Base-by-base conservation (phyloP, 2,797 vertebrate genomes). In the Pipistrellus pipistrellus region DNA sequence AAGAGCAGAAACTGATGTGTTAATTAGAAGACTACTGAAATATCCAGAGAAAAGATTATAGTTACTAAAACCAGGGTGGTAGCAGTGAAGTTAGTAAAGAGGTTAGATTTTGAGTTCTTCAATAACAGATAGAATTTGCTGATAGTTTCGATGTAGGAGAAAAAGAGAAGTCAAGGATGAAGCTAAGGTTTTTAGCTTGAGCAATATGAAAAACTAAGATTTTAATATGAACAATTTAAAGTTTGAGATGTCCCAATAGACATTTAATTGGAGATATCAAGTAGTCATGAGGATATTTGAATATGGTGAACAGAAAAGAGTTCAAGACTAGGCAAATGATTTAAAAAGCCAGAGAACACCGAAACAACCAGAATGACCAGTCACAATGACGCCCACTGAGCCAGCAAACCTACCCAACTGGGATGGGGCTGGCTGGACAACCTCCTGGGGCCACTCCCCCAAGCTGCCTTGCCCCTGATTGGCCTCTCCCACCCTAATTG, bases 221-320 rank as follows among this genome's bases (percentile, higher is more conserved):
- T 85, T 83, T 46, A 71, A 44, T 83, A 83, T 83, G 12, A 41
- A 84, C 83, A 95, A 89, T 38, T 18, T 46, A 14, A 82, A 81
- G 72, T 76, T 66, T 95, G 90, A 90, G 32, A 92, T 85, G 3
- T 13, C 15, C 68, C 78, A 88, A 82, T 2, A 90, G 38, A 93
- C 21, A 92, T 48, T 3, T 59, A 55, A 25, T 57, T 18, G 55
- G 57, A 91, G 15, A 66, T 38, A 90, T 71, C 46, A 93, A 92
- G 35, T 55, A 78, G 20, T 73, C 44, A 87, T 46, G 11, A 72
- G 25, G 35, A 68, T 76, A 46, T 48, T 55, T 38, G 82, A 95
- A 32, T 41, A 20, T 57, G 7, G 44, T 76, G 46, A 46, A 68
- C 14, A 93, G 41, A 68, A 82, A 83, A 73, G 38, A 81, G 27